Evolutionary conservation across 2,797 vertebrate species (phyloP), one percentile per base, ranked within the genome.

Genomic region (Esox masquinongy): DNA sequence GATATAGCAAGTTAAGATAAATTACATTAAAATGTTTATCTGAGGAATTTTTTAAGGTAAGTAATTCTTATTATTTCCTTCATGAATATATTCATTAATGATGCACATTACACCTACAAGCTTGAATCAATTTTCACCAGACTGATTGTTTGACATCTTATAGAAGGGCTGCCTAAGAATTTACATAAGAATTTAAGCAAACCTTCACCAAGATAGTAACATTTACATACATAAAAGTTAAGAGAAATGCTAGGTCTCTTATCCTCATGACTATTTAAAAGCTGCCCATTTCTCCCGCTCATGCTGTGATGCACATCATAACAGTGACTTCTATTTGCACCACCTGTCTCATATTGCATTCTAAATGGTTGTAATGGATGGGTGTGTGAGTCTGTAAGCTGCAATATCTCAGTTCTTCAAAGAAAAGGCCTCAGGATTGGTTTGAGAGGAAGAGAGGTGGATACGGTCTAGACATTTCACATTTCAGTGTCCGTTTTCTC

Each of bases 381-480:
- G 69, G 15, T 51, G 49, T 31, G 61, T 12, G 59, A 77, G 5
- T 74, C 68, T 74, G 74, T 59, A 1, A 47, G 61, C 70, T 67
- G 31, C 16, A 2, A 49, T 1, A 56, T 78, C 4, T 49, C 50
- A 34, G 16, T 11, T 66, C 43, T 67, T 81, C 26, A 61, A 74
- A 67, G 12, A 76, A 22, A 70, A 34, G 31, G 64, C 64, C 14
- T 3, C 16, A 17, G 12, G 24, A 74, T 5, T 24, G 7, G n/a
- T 4, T 24, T 19, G 2, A 24, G 15, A 67, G 31, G 29, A n/a
- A 15, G 73, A 29, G 26, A 17, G 72, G 51, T 53, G 61, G 56
- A 70, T 68, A 66, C 68, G 8, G 3, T 34, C 6, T 11, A 51
- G 49, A 24, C 22, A 80, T 80, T 88, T 63, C 73, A 80, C 68